A percentile compares a stretch with the other conserved stretches of the same genome.
Evolutionary conservation across 64 coral and sea anemone species (phyloP).

Genomic region (Montipora cactus): DNA sequence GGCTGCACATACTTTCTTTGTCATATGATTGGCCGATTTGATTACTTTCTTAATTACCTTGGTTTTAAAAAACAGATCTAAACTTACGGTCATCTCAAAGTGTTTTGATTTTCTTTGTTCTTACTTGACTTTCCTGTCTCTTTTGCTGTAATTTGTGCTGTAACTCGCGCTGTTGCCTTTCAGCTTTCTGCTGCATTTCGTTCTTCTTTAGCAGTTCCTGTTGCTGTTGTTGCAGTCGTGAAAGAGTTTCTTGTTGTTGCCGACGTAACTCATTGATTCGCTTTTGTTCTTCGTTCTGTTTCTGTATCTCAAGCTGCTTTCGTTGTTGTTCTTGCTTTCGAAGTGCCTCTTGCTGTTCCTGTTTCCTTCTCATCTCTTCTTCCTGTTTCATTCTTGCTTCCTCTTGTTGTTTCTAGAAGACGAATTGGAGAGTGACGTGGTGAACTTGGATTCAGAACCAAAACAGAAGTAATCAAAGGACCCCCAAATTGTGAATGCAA

Average conservation of each 20-base stretch:
- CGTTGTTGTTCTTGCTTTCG: conserved; percentile 59
- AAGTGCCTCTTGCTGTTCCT: conserved; percentile 65
- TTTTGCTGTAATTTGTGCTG: conserved; percentile 93
- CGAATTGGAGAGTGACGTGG: not conserved
- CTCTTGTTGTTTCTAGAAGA: conserved; percentile 43
- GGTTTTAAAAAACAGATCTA: too few relatives aligned
- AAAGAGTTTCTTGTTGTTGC: conserved; percentile 88
- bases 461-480: too few relatives aligned
- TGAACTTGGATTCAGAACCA: too few relatives aligned
- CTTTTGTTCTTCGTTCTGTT: conserved; percentile 73
- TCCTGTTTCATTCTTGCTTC: conserved; percentile 63
- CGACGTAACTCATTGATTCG: conserved; percentile 44
- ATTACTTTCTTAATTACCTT: too few relatives aligned
- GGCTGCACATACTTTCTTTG: too few relatives aligned
- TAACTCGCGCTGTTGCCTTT: conserved; percentile 77
- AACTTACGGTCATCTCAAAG: too few relatives aligned
- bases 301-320: conserved; percentile 54
- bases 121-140: conserved; percentile 72
- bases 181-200: conserved; percentile 56
- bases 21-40: too few relatives aligned
- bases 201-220: conserved; percentile 76
- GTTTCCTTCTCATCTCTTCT: conserved; percentile 45
- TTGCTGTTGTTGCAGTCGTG: conserved; percentile 84
- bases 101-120: not conserved
- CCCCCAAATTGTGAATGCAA: too few relatives aligned